These are phyloP conservation scores for Drosophila pandora DNA, from an alignment of 1,140 invertebrate genomes.

Conservation along the genomic window DNA sequence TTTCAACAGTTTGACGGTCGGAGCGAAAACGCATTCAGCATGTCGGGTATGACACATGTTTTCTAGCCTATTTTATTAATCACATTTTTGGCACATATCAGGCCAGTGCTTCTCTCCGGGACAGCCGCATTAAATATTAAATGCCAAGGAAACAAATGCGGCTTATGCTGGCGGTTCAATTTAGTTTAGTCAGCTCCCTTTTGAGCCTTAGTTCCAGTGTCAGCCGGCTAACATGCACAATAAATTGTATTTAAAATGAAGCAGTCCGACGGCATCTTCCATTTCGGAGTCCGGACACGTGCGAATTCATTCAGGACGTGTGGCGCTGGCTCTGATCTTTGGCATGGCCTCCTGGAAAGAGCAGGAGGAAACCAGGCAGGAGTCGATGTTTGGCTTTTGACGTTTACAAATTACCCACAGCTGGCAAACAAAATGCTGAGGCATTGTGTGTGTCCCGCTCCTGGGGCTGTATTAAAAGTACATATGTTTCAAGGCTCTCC, in stretches of 20 bases:
- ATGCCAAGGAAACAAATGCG: conserved; percentile 58
- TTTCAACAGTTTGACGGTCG: conserved; percentile 26
- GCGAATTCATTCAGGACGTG: conserved; percentile 64
- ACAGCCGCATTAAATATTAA: conserved; percentile 70
- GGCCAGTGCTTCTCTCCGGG: not conserved
- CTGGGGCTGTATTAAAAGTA: conserved; percentile 75
- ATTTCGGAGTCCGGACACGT: conserved; percentile 74
- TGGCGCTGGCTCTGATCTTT: conserved; percentile 55
- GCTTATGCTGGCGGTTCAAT: conserved; percentile 47
- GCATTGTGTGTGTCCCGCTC: conserved; percentile 44
- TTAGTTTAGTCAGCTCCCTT: conserved; percentile 36
- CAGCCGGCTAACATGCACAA: conserved; percentile 62
- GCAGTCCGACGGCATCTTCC: conserved; percentile 53
- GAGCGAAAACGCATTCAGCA: conserved; percentile 20
- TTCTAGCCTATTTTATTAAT: conserved; percentile 67
- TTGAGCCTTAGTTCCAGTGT: conserved; percentile 24
- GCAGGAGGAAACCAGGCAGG: conserved; percentile 27
- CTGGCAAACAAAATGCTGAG: conserved; percentile 67
- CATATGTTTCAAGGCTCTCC: conserved; percentile 62
- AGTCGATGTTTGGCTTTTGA: conserved; percentile 79
- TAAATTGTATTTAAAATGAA: conserved; percentile 80
- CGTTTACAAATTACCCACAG: conserved; percentile 80
- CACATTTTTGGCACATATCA: conserved; percentile 44
- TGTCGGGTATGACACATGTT: conserved; percentile 58
- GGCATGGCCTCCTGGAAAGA: conserved; percentile 42